Base-by-base conservation (phyloP, 2,113 vertebrate genomes). In the Isichthys henryi region DNA sequence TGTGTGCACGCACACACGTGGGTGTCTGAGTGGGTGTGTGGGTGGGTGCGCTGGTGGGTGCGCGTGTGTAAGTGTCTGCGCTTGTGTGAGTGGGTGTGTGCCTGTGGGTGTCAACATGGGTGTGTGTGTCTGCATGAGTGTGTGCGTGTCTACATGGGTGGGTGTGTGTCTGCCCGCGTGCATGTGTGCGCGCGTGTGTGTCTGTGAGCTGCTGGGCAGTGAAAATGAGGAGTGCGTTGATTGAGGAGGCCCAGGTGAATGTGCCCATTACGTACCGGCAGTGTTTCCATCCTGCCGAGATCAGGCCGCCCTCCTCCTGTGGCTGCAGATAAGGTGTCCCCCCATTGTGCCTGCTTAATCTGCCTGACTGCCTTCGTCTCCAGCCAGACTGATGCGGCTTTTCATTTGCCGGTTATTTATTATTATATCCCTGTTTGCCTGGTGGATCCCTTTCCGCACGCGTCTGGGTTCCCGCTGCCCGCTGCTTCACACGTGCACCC, bases 171-270 rank as follows among this genome's bases (percentile, higher is more conserved):
- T 21, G 35, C 0, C 2, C 7, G 5, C 19, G 2, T 83, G 15
- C 6, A 0, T 99, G 98, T 98, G 98, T 98, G 98, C 98, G 97
- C 98, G 98, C 98, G 98, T 98, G 62, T 66, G 99, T 99, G 98
- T 98, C 97, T 96, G 96, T 97, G 97, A 97, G 97, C 97, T 97
- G 97, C 97, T 97, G 97, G 99, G 97, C 98, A 96, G 98, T 98
- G 97, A 98, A 98, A 98, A 96, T 97, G 98, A 48, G 97, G 97
- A 96, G 96, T 94, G 96, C 97, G 98, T 98, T 99, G 98, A 99
- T 99, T 98, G 97, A 98, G 98, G 97, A 97, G 97, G 97, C 97
- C 98, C 98, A 98, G 98, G 98, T 99, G 98, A 99, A 99, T 98
- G 97, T 98, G 97, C 97, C 98, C 98, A 98, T 99, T 99, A 99